Evolutionary conservation across 2,797 vertebrate species (phyloP).

Genomic region (Sciurus vulgaris): DNA sequence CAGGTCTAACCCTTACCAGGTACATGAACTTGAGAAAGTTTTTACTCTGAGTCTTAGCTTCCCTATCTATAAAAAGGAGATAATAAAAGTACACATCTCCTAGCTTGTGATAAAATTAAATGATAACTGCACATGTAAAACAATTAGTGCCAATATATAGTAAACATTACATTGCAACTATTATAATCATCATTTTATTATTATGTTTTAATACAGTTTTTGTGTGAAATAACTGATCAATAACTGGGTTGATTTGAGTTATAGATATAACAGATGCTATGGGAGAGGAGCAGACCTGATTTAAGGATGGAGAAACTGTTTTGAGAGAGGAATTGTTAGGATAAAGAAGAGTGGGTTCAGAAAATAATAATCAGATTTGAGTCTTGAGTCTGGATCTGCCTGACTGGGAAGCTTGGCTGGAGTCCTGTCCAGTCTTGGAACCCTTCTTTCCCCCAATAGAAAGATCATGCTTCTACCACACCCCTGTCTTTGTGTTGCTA

Average conservation of each 20-base stretch:
- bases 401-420: not conserved
- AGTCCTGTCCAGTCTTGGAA: not conserved
- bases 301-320: not conserved
- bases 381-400: not conserved
- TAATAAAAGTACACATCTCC: not conserved
- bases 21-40: not conserved
- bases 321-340: not conserved
- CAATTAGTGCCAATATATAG: not conserved
- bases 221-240: not conserved
- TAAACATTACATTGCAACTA: not conserved
- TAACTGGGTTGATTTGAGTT: not conserved
- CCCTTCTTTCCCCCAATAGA: not conserved
- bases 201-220: not conserved
- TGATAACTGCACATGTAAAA: not conserved
- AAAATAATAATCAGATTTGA: not conserved
- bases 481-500: too few relatives aligned
- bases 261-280: not conserved
- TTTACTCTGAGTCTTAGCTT: not conserved
- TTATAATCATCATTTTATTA: not conserved
- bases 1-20: not conserved
- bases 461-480: not conserved
- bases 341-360: not conserved
- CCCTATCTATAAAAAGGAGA: not conserved
- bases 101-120: not conserved
- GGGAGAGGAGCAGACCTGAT: not conserved